Base-by-base conservation (phyloP, 2,797 vertebrate species). In the Alcedo quadribrachys region DNA sequence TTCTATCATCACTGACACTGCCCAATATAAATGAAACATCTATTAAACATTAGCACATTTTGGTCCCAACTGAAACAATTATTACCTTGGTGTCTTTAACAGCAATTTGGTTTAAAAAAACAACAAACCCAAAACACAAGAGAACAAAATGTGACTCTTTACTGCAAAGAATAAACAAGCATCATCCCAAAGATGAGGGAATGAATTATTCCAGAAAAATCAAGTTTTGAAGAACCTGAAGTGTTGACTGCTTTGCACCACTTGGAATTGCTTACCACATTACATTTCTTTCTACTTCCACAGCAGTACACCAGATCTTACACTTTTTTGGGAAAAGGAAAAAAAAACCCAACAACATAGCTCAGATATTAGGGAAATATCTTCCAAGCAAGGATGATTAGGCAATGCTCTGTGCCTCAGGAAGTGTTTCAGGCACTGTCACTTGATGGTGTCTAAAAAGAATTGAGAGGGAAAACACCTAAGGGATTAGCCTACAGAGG, bases 11-110 rank as follows among this genome's bases (percentile, higher is more conserved):
- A 66, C 77, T 92, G 94, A 87, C 91, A 83, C 54, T 27, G 9
- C 61, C 62, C 37, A 46, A 92, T 94, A 92, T 22, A 87, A 92
- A 94, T 89, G 94, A 94, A 93, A 79, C 57, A 83, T 76, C 94
- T 67, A 92, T 85, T 25, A 94, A 92, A 81, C 77, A 93, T 94
- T 92, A 77, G 85, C 90, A 89, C 94, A 48, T 92, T 90, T 69
- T 65, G 30, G 11, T 45, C 48, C 42, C 65, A 84, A 69, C n/a
- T 75, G 68, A 85, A 90, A 54, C 11, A 15, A 20, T 33, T 85
- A 43, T 69, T 85, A 70, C 46, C 48, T 82, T 66, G 22, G 30
- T 43, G 35, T 75, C 66, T 77, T 88, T 90, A 92, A 75, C 48
- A 60, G n/a, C 68, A 77, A 77, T 76, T 79, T 24, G n/a, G 33